Evolutionary conservation across 1,140 invertebrate genomes (phyloP).

Genomic region (Chironomus tepperi): DNA sequence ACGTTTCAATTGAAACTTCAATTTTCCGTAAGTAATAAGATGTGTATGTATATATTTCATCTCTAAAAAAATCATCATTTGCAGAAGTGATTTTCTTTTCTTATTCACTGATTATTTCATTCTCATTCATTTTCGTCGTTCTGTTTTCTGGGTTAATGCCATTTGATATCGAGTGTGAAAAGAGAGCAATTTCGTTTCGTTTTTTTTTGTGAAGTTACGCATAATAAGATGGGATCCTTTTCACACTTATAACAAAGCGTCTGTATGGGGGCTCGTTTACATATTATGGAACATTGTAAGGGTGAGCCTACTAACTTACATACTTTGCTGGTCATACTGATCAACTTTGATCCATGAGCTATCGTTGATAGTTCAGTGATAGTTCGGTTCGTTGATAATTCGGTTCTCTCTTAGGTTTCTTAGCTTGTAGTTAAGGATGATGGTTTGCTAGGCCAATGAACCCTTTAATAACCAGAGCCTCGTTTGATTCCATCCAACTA

Average conservation of each 20-base stretch:
- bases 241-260: background rate
- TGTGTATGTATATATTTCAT: background rate
- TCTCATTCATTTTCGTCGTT: background rate
- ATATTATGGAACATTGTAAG: too few relatives aligned
- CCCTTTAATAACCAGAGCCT: too few relatives aligned
- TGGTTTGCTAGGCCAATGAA: too few relatives aligned
- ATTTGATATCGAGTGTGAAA: slow-evolving; percentile 13
- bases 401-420: too few relatives aligned
- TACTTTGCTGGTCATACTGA: too few relatives aligned
- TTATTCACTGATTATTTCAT: background rate
- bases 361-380: too few relatives aligned
- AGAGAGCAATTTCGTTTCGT: background rate
- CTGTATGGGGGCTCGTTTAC: too few relatives aligned
- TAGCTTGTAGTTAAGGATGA: too few relatives aligned
- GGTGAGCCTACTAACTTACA: too few relatives aligned
- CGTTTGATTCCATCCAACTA: too few relatives aligned
- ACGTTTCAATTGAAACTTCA: slow-evolving; percentile 2
- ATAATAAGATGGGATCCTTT: slow-evolving; percentile 9
- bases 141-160: background rate
- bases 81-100: background rate
- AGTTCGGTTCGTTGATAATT: too few relatives aligned
- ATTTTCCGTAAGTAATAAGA: slow-evolving; percentile 13
- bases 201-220: background rate
- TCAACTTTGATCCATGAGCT: too few relatives aligned
- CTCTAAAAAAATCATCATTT: slow-evolving; percentile 7